Conservation (phyloP, 1,140 invertebrate species). For the Lepidurus couesii region DNA sequence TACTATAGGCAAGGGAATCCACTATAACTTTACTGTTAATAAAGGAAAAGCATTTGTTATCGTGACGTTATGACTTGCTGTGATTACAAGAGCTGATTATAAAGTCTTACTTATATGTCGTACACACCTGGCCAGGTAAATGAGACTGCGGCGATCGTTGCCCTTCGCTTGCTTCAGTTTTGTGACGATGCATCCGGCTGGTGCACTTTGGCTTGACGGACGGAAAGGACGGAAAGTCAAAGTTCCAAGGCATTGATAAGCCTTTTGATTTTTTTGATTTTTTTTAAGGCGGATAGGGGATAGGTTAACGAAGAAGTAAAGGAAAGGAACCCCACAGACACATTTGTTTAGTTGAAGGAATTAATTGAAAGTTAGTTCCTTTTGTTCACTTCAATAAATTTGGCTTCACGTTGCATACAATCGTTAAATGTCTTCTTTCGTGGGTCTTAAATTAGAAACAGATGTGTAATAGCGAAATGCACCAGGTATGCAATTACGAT, state of each 20-base stretch:
- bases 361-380: no score
- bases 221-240: background rate
- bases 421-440: no score
- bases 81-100: background rate
- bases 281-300: no score
- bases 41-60: background rate
- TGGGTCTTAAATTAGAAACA: background rate
- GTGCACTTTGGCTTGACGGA: constrained; percentile 6
- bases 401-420: no score
- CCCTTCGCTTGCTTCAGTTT: background rate
- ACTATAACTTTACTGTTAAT: no score
- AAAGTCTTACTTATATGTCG: background rate
- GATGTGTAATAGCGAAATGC: background rate
- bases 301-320: no score
- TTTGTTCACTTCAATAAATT: no score
- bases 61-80: background rate
- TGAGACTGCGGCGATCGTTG: background rate
- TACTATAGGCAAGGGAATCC: no score
- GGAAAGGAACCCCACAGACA: no score
- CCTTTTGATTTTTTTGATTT: no score
- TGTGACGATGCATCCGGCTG: background rate
- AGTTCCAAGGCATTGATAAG: background rate
- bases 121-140: background rate
- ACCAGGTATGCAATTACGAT: background rate
- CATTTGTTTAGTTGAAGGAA: no score